phyloP scores from a whole-genome alignment of 2,888 invertebrate genomes.

The Junonia oenone region DNA sequence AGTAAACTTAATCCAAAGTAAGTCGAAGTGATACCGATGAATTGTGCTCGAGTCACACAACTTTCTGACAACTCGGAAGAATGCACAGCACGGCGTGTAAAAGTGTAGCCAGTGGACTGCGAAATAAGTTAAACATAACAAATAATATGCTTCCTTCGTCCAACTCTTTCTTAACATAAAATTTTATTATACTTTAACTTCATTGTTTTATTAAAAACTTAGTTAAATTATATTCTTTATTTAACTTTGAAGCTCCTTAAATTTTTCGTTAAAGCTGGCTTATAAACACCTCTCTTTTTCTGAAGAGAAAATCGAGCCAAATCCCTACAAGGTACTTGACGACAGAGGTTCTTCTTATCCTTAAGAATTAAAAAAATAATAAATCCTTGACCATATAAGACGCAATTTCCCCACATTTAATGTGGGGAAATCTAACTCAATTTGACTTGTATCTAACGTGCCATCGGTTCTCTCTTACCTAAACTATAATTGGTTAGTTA shows the following conservation, averaged over 20 bases:
- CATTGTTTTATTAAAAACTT: no score
- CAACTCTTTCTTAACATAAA: neutral
- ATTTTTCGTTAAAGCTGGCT: neutral
- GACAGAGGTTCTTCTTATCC: neutral
- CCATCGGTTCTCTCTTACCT: neutral
- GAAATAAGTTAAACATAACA: constrained; percentile 6
- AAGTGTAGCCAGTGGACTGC: neutral
- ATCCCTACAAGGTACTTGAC: neutral
- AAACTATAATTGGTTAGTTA: neutral
- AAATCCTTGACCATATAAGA: neutral
- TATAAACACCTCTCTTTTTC: neutral
- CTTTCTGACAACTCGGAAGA: constrained; percentile 23
- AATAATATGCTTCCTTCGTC: neutral
- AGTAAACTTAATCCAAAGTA: constrained; percentile 15
- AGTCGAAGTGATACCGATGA: constrained; percentile 12
- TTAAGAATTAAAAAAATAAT: neutral
- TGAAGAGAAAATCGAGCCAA: neutral
- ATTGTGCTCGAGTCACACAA: constrained; percentile 22
- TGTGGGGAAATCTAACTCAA: neutral
- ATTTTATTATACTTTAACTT: no score
- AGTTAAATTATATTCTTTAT: no score
- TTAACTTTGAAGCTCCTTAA: neutral
- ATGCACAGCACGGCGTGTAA: neutral
- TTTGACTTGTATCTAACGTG: neutral
- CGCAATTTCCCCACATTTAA: no score